Evolutionary conservation across 2,888 invertebrate species (phyloP).

Genomic region (Agrotis ipsilon): DNA sequence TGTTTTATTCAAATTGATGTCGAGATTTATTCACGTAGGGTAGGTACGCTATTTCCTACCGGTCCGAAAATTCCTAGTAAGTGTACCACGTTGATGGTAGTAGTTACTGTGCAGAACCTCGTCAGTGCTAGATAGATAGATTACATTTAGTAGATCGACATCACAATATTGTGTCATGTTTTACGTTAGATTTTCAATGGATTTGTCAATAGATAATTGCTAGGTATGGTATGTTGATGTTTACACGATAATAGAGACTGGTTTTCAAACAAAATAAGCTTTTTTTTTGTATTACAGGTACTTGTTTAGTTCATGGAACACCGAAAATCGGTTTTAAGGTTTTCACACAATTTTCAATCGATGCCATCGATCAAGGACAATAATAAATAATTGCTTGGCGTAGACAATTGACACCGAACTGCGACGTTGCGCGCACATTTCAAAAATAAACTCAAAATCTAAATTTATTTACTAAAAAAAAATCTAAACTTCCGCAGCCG

Average conservation of each 20-base stretch:
- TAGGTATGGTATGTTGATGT: constrained; percentile 13
- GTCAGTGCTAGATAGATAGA: not conserved
- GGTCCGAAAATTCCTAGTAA: not conserved
- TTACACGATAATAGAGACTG: constrained; percentile 4
- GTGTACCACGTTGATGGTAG: not conserved
- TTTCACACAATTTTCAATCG: too few relatives aligned
- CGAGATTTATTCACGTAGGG: constrained; percentile 2
- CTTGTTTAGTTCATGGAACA: not conserved
- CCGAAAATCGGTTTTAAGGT: too few relatives aligned
- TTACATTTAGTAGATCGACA: constrained; percentile 5
- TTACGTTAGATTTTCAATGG: not conserved
- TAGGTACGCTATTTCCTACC: not conserved
- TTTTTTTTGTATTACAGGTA: not conserved
- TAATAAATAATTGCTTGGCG: too few relatives aligned
- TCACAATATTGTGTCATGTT: constrained; percentile 12
- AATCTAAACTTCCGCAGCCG: too few relatives aligned
- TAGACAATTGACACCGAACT: too few relatives aligned
- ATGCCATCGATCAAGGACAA: too few relatives aligned
- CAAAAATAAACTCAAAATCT: too few relatives aligned
- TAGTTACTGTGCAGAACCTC: not conserved
- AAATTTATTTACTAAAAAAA: too few relatives aligned
- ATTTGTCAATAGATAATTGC: constrained; percentile 30
- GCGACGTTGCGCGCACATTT: too few relatives aligned
- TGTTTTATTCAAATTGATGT: constrained; percentile 29
- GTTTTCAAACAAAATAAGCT: not conserved